Base-by-base conservation (phyloP, 2,113 vertebrate genomes). In the Oreochromis aureus region DNA sequence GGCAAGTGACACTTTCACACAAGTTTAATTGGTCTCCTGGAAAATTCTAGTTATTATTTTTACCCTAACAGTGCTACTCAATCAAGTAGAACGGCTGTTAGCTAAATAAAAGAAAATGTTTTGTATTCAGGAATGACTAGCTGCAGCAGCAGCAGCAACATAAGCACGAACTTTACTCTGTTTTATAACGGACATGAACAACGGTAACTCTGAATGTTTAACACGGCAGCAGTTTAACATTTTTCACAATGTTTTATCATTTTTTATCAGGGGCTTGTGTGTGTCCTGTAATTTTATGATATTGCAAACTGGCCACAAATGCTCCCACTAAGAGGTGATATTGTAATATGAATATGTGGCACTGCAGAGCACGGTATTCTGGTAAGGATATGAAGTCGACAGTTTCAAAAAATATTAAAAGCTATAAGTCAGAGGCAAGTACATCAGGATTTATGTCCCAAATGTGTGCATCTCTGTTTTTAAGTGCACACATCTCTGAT, bases 11-110 rank as follows among this genome's bases (percentile, higher is more conserved):
- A 81, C 78, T 86, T 89, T 92, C 83, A 87, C 89, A 86, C 85
- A 8, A 81, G 89, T 94, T 94, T 95, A 96, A 96, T 95, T 94
- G 92, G 92, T 91, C 90, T 91, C 89, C 6, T 22, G 61, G 89
- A 93, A 91, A 89, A 87, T 69, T 90, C 48, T 9, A 55, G 53
- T 51, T 46, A 5, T 24, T 58, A 51, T 81, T 71, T 80, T n/a
- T 3, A 30, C 16, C 55, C 6, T 32, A 22, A 63, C 66, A 48
- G 10, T 69, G 10, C 6, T 5, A 48, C 80, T 54, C 15, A 6
- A 53, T 85, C 24, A 71, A 27, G 53, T n/a, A 30, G 30, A 11
- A 30, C 10, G 16, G 41, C 41, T 89, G 18, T 41, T 76, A n/a
- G 44, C 32, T 79, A 85, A 69, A 66, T 56, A 58, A 87, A 46